phyloP scores from a whole-genome alignment of 2,888 invertebrate genomes.

The Drosophila borealis region DNA sequence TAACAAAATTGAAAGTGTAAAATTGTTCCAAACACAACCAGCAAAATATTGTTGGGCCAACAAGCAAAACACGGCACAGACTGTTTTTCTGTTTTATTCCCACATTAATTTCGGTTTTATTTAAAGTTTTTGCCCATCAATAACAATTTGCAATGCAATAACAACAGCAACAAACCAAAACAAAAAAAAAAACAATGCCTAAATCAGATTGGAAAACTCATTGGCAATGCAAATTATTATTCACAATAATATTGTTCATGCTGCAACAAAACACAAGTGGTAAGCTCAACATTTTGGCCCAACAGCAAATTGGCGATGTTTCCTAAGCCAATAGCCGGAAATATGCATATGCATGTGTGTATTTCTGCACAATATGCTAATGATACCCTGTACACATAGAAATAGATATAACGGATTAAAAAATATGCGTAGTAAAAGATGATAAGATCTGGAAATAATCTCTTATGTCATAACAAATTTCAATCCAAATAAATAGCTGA shows the following conservation, averaged over 20 bases:
- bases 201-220: constrained; percentile 38
- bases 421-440: not conserved
- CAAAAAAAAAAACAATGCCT: constrained; percentile 51
- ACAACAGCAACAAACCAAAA: not conserved
- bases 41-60: constrained; percentile 9
- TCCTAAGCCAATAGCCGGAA: constrained; percentile 1
- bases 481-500: not conserved
- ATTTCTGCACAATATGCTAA: not conserved
- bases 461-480: not conserved
- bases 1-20: constrained; percentile 56
- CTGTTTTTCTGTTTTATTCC: constrained; percentile 5
- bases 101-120: constrained; percentile 51
- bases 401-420: not conserved
- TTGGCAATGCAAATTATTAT: constrained; percentile 59
- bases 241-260: constrained; percentile 53
- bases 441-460: not conserved
- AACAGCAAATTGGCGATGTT: constrained; percentile 13
- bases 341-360: constrained; percentile 1
- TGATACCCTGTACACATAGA: not conserved
- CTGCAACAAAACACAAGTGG: constrained; percentile 56
- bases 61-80: constrained; percentile 8
- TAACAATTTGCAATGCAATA: constrained; percentile 35
- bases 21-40: constrained; percentile 46
- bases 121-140: constrained; percentile 17
- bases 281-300: constrained; percentile 42